Base-by-base conservation (phyloP, 2,113 vertebrate genomes). In the Lepisosteus oculatus region DNA sequence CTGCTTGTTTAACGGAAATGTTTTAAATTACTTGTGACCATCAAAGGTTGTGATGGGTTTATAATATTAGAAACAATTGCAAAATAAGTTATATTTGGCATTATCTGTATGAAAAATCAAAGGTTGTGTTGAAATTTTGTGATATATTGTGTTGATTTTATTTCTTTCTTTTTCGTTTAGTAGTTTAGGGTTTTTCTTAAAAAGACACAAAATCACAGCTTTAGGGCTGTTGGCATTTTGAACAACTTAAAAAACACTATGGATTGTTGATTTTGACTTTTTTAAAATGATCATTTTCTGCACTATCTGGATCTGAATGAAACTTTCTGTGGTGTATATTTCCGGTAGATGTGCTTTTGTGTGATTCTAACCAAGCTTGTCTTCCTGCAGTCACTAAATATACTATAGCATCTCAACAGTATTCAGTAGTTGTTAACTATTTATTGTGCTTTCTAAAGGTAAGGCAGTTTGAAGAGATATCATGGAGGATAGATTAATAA, bases 361-460 rank as follows among this genome's bases (percentile, higher is more conserved):
- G 95, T 96, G 94, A 90, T 93, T 88, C 92, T 86, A 92, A 93
- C 88, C 86, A 83, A 94, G 94, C 89, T 94, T 93, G 93, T 96
- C 95, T 97, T 97, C 94, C 95, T 94, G 89, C 92, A 85, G 92
- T 94, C 89, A 92, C 88, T 90, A 87, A 90, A 90, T 93, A 92
- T 92, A 91, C 88, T 91, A 89, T 89, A 93, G 90, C 92, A 94
- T 92, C 87, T 87, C 88, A 87, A 87, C 85, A 89, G 87, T 92
- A 89, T 86, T 90, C 84, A 86, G 82, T 85, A 77, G 87, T 89
- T 89, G 79, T 93, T 82, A 86, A 90, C 85, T 90, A 90, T 90
- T 91, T 90, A 92, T 91, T 89, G 84, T 90, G 88, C 91, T 95
- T 93, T 94, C 90, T 88, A 81, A 80, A 77, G 84, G 87, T 90